These are phyloP conservation scores for Corynorhinus townsendii DNA, from an alignment of 2,113 vertebrate genomes.

Conservation along the genomic window DNA sequence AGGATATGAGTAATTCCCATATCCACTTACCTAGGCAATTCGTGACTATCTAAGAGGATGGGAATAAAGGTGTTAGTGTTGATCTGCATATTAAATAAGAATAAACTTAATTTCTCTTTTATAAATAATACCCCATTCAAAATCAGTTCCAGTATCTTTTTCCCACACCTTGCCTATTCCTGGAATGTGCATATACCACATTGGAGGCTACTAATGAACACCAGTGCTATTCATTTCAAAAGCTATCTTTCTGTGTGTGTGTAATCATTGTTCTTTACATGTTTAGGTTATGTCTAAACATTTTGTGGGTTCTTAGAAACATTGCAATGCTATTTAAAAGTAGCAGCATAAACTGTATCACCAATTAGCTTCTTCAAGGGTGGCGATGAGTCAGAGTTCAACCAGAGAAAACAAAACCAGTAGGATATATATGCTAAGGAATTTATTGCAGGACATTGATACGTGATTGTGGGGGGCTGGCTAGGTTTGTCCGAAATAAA, in stretches of 20 bases:
- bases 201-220: neutral
- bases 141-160: neutral
- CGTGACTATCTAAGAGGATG: neutral
- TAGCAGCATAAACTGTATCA: neutral
- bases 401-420: neutral
- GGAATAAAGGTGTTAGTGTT: neutral
- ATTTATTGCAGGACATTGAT: neutral
- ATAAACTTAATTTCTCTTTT: neutral
- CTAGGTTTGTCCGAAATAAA: neutral
- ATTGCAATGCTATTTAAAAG: neutral
- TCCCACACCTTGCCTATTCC: neutral
- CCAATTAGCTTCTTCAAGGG: neutral
- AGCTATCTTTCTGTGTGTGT: neutral
- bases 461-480: neutral
- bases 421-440: neutral
- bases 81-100: neutral
- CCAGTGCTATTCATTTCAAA: neutral
- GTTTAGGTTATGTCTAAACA: neutral
- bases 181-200: neutral
- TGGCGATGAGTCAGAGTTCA: neutral
- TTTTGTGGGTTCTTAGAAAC: neutral
- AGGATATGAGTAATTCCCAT: neutral
- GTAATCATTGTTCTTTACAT: neutral
- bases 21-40: neutral
- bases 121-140: neutral